Evolutionary conservation across 2,113 vertebrate genomes (phyloP).

Genomic region (Lepus timidus): DNA sequence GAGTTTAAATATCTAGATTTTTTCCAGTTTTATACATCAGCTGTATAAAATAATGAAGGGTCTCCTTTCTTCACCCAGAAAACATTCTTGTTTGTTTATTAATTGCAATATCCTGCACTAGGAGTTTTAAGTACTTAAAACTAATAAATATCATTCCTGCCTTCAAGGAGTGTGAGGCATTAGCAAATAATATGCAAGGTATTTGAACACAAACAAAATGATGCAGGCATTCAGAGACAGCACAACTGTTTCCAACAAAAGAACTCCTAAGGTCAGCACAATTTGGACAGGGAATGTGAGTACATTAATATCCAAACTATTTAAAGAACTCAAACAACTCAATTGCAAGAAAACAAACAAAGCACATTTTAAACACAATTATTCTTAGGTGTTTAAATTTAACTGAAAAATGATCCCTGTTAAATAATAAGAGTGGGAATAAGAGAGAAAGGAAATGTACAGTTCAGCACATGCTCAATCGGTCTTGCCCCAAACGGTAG

Average conservation of each 20-base stretch:
- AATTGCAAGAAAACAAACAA: neutral
- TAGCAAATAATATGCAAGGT: neutral
- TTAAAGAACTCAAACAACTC: neutral
- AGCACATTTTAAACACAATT: neutral
- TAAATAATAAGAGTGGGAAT: too few relatives aligned
- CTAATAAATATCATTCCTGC: neutral
- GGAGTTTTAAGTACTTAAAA: neutral
- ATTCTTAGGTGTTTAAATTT: too few relatives aligned
- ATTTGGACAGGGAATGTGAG: neutral
- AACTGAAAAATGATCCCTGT: too few relatives aligned
- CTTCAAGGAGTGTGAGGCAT: neutral
- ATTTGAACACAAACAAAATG: neutral
- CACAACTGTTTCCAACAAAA: neutral
- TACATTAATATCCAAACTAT: too few relatives aligned
- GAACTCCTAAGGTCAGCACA: accelerated
- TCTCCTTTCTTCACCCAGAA: neutral
- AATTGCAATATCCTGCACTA: too few relatives aligned
- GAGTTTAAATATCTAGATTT: neutral
- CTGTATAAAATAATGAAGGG: neutral
- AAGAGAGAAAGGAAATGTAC: too few relatives aligned
- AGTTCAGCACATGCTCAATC: too few relatives aligned
- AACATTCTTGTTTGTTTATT: neutral
- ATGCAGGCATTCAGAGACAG: neutral
- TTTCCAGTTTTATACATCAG: neutral
- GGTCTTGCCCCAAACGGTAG: too few relatives aligned